Conservation (phyloP, 2,113 vertebrate genomes). For the Corythoichthys haematopterus region DNA sequence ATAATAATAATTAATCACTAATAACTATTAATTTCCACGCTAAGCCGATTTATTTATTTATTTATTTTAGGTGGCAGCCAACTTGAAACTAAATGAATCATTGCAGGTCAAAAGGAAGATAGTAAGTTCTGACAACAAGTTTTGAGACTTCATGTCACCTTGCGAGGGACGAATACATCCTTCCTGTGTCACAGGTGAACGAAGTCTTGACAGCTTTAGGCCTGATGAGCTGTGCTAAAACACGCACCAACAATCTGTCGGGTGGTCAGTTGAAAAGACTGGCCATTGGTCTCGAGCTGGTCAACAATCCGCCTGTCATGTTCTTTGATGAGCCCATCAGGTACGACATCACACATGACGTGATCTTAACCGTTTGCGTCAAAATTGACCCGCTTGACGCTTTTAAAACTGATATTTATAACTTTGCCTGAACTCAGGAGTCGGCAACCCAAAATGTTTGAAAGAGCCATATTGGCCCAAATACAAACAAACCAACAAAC, state of each 20-base stretch:
- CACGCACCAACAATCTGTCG: conserved; percentile 85
- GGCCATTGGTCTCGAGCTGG: conserved; percentile 92
- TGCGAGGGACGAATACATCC: neutral
- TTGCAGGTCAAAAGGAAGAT: conserved; percentile 92
- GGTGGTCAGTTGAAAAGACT: conserved; percentile 93
- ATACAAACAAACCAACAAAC: no score
- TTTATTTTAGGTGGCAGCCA: conserved; percentile 83
- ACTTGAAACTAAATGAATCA: conserved; percentile 92
- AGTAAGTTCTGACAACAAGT: conserved; percentile 67
- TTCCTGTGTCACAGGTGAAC: conserved; percentile 75
- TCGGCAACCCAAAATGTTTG: no score
- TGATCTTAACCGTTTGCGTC: no score
- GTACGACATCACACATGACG: conserved; percentile 50
- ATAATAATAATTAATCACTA: no score
- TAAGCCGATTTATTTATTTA: neutral
- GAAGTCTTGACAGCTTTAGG: conserved; percentile 95
- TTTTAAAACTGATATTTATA: neutral
- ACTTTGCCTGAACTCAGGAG: no score
- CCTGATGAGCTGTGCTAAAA: conserved; percentile 86
- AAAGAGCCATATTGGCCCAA: no score
- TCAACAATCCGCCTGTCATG: conserved; percentile 98
- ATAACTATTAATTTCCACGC: neutral
- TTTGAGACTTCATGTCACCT: neutral
- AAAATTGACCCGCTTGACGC: neutral
- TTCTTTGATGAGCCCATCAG: conserved; percentile 99